These are phyloP conservation scores for Isichthys henryi DNA, from an alignment of 2,113 vertebrate species.

Conservation along the genomic window DNA sequence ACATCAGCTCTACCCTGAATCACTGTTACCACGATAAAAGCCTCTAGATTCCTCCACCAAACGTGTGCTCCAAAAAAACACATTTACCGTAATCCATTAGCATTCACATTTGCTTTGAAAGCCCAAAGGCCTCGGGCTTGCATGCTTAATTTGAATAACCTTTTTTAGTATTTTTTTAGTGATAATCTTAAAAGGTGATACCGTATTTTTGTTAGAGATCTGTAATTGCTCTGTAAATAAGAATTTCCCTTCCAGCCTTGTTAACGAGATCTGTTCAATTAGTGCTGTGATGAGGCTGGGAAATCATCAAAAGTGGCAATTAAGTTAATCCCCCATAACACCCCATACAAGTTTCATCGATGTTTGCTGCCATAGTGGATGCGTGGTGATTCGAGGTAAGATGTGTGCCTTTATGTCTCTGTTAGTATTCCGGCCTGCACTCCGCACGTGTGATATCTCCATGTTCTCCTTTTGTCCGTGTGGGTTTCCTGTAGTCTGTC, in stretches of 20 bases:
- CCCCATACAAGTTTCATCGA: neutral
- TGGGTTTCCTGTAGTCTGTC: neutral
- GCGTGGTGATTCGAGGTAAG: neutral
- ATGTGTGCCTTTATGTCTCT: neutral
- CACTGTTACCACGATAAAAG: neutral
- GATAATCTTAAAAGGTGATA: neutral
- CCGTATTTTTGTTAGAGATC: neutral
- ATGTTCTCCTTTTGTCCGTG: neutral
- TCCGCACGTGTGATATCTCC: neutral
- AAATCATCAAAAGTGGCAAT: neutral
- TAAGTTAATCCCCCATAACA: neutral
- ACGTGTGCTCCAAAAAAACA: constrained; percentile 6
- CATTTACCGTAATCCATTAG: neutral
- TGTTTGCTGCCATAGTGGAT: neutral
- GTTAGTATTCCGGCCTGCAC: neutral
- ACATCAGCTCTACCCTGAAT: neutral
- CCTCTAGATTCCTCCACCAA: neutral
- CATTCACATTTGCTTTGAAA: neutral
- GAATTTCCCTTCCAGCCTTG: neutral
- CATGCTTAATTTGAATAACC: neutral
- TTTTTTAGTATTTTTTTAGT: neutral
- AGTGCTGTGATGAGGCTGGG: neutral
- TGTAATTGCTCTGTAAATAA: neutral
- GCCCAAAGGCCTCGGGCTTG: neutral
- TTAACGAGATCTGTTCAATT: neutral